Evolutionary conservation across 30 jellyfish, hydroid and myxozoan genomes (phyloP).

Genomic region (Cassiopea andromeda): DNA sequence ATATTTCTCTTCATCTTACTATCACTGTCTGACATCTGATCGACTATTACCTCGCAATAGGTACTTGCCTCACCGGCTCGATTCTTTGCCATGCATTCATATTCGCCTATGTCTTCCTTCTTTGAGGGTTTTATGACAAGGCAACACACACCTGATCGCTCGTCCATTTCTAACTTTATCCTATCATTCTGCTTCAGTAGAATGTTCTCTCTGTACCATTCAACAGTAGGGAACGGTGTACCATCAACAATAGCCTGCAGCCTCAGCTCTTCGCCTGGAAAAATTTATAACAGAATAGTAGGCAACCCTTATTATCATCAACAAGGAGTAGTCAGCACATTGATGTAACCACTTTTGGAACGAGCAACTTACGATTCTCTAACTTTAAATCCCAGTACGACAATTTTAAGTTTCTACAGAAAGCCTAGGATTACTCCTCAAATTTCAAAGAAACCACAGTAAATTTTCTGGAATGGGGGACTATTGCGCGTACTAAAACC

Average conservation of each 20-base stretch:
- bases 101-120: constrained; percentile 83
- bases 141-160: constrained; percentile 65
- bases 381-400: too few relatives aligned
- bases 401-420: too few relatives aligned
- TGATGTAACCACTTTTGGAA: too few relatives aligned
- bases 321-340: too few relatives aligned
- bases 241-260: constrained; percentile 76
- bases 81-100: constrained; percentile 96
- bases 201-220: constrained; percentile 69
- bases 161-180: constrained; percentile 39
- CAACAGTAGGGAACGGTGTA: constrained; percentile 62
- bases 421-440: too few relatives aligned
- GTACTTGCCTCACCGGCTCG: constrained; percentile 95
- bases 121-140: constrained; percentile 57
- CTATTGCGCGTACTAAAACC: too few relatives aligned
- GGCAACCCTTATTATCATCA: background rate
- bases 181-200: constrained; percentile 35
- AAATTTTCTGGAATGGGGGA: too few relatives aligned
- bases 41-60: constrained; percentile 81
- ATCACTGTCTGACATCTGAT: constrained; percentile 51
- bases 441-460: too few relatives aligned
- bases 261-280: constrained; percentile 48
- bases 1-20: constrained; percentile 7
- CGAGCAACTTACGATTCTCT: too few relatives aligned
- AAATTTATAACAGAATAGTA: too few relatives aligned